Conservation (phyloP, 2,113 vertebrate genomes). For the Megalops atlanticus region DNA sequence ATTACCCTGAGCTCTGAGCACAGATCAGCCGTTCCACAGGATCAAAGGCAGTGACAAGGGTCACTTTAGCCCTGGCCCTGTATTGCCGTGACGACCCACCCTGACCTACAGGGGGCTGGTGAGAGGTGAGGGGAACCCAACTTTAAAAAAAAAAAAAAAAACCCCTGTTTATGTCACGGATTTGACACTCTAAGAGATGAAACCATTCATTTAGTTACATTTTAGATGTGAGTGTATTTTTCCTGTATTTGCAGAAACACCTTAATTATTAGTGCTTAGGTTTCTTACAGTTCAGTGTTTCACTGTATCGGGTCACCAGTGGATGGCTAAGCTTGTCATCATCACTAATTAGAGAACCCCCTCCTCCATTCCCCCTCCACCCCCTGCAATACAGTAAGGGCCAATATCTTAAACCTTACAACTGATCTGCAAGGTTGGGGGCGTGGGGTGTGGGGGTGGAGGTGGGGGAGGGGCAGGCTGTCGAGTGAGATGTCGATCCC, state of each 20-base stretch:
- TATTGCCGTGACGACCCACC: slow-evolving; percentile 20
- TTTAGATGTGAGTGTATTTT: not conserved
- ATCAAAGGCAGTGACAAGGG: slow-evolving; percentile 37
- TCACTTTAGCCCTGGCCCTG: slow-evolving; percentile 29
- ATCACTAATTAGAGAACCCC: not conserved
- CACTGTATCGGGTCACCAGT: not conserved
- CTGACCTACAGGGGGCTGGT: not conserved
- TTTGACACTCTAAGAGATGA: not conserved
- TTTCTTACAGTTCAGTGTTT: slow-evolving; percentile 8
- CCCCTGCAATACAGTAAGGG: not conserved
- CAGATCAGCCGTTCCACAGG: slow-evolving; percentile 48
- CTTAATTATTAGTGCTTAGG: not conserved
- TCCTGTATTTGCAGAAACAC: not conserved
- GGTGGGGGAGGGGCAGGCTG: slow-evolving; percentile 37
- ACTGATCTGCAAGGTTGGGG: not conserved
- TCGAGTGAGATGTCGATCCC: slow-evolving; percentile 58
- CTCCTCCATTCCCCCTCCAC: no score
- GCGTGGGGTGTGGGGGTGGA: slow-evolving; percentile 17
- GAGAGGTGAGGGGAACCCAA: no score
- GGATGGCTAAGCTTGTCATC: not conserved
- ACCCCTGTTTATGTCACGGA: not conserved
- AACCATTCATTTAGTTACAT: not conserved
- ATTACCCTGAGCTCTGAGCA: slow-evolving; percentile 47
- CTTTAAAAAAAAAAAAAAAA: no score
- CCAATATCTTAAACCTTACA: not conserved